Evolutionary conservation across 1,140 invertebrate species (phyloP).

Genomic region (Bombus huntii): DNA sequence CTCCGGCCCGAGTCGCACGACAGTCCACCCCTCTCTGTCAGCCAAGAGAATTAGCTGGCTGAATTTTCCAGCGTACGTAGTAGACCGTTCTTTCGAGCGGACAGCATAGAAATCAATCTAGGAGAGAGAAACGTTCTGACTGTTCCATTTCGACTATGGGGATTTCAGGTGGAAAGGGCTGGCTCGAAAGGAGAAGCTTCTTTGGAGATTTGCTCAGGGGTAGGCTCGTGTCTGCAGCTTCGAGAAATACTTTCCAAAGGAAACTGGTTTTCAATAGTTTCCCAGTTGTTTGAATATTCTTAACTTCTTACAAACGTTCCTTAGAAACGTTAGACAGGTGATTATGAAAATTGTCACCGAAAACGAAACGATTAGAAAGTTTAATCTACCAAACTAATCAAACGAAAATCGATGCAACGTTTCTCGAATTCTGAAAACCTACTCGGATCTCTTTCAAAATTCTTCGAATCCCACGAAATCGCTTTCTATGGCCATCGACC

Average conservation of each 20-base stretch:
- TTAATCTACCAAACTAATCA: accelerated
- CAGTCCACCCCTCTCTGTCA: constrained; percentile 21
- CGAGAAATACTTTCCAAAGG: not conserved
- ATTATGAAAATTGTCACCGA: accelerated
- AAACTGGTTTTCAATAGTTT: not conserved
- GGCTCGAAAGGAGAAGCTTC: not conserved
- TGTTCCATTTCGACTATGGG: not conserved
- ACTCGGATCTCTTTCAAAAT: not conserved
- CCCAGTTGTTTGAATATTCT: not conserved
- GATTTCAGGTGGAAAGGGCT: not conserved
- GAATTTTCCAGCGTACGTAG: not conserved
- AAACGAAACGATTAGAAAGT: too few species aligned
- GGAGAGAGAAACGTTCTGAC: not conserved
- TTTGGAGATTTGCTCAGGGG: not conserved
- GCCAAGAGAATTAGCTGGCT: constrained; percentile 6
- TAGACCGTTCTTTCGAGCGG: not conserved
- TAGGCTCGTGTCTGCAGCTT: too few species aligned
- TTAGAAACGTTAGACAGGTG: accelerated
- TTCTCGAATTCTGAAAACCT: too few species aligned
- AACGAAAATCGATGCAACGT: too few species aligned
- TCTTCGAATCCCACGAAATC: not conserved
- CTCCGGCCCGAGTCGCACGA: constrained; percentile 35
- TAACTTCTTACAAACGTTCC: too few species aligned
- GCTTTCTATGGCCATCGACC: not conserved
- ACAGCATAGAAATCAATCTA: not conserved